Conservation (phyloP, 2,797 vertebrate species). For the Spatula clypeata region DNA sequence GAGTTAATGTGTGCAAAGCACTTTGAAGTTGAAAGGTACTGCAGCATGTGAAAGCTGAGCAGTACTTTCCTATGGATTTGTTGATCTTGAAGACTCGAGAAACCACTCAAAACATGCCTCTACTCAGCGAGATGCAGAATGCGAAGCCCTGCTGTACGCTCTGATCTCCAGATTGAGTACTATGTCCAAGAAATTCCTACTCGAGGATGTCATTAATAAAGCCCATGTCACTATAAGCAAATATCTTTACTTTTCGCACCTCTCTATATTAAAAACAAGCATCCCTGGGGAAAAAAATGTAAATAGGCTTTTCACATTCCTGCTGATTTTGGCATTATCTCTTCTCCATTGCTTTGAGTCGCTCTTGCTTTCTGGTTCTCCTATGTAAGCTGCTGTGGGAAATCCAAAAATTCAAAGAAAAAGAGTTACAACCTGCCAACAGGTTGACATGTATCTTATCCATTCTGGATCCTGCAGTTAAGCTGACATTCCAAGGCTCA, state of each 20-base stretch:
- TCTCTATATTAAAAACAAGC: constrained; percentile 50
- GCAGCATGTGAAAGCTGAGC: constrained; percentile 26
- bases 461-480: constrained; percentile 15
- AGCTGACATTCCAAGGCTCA: constrained; percentile 12
- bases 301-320: constrained; percentile 47
- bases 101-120: neutral
- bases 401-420: constrained; percentile 10
- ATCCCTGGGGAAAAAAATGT: constrained; percentile 56
- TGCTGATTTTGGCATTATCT: constrained; percentile 58
- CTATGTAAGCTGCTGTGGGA: constrained; percentile 30
- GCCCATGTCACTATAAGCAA: constrained; percentile 18
- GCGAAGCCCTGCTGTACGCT: neutral
- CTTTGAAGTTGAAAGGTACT: constrained; percentile 70
- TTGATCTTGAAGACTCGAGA: neutral
- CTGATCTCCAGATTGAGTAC: neutral
- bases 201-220: constrained; percentile 40
- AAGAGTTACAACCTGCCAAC: constrained; percentile 29
- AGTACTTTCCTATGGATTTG: constrained; percentile 47
- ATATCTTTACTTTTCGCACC: constrained; percentile 49
- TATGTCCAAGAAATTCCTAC: constrained; percentile 57
- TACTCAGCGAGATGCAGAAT: neutral
- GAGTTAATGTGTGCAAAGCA: constrained; percentile 56
- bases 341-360: constrained; percentile 30
- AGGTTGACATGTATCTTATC: constrained; percentile 32
- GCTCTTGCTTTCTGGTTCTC: constrained; percentile 36